Base-by-base conservation (phyloP, 2,888 invertebrate genomes). In the Blastobasis adustella region DNA sequence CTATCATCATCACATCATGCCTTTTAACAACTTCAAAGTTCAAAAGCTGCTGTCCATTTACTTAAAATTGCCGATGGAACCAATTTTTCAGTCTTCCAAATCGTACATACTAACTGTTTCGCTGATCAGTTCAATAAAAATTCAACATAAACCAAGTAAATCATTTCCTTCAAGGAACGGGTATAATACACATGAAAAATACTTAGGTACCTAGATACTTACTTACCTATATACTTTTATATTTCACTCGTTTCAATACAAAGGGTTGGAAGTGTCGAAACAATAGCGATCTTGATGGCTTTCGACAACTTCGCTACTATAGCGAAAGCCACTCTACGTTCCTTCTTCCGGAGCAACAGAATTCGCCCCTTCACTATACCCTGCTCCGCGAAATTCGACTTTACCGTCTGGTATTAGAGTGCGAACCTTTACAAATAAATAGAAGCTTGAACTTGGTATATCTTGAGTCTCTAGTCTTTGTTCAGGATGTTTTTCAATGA, bases 261-360 rank as follows among this genome's bases (percentile, higher is more conserved):
- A 70, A 68, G 74, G 71, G 71, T 65, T 60, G 58, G 52, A 63
- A 79, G 77, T 75, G 67, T 71, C 62, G 65, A 76, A 77, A 82
- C 82, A 82, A 82, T 77, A 69, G 69, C 67, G 56, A 66, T 67
- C 70, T 73, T 69, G 65, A 63, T 58, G 58, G 58, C 55, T 53
- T 60, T 59, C 58, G 55, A 71, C 66, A 66, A 69, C 69, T 68
- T 68, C 61, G 64, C 66, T 64, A 68, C 71, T 70, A 70, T 70
- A 56, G 65, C 64, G 63, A 69, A 72, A 71, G 67, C 68, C 73
- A 71, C 77, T 79, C 65, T 63, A 73, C 66, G 61, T 63, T 67
- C 65, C 65, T 65, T 66, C 58, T 62, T 58, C 23, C 56, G 49
- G 55, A 54, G 64, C 54, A 60, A 41, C 46, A 47, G 52, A 48